A percentile compares a stretch with the other conserved stretches of the same genome.
Conservation (phyloP, 2,113 vertebrate species). For the Lophius piscatorius region DNA sequence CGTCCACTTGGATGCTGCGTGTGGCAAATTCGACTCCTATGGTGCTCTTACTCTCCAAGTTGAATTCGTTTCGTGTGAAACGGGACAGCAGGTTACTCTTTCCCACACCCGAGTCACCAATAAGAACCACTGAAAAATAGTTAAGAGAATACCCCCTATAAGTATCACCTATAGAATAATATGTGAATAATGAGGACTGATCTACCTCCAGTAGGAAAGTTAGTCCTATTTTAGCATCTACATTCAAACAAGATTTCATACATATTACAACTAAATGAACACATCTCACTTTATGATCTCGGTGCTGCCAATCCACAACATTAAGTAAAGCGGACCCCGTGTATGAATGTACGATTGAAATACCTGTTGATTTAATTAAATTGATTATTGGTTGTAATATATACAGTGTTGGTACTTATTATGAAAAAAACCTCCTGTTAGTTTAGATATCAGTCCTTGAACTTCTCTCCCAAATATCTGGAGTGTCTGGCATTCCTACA, state of each 20-base stretch:
- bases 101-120: conserved; percentile 85
- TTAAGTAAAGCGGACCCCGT: no score
- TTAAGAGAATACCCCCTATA: not conserved
- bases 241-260: no score
- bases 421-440: no score
- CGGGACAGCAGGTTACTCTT: conserved; percentile 80
- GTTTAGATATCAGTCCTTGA: no score
- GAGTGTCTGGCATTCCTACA: no score
- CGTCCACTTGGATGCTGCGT: conserved; percentile 79
- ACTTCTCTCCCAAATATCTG: no score
- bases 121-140: conserved; percentile 86
- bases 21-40: conserved; percentile 80
- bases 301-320: not conserved
- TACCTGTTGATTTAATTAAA: no score
- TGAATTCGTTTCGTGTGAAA: conserved; percentile 80
- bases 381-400: no score
- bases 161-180: not conserved
- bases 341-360: no score
- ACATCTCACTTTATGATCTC: not conserved
- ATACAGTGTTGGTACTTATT: no score
- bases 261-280: not conserved
- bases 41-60: conserved; percentile 81
- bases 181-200: not conserved
- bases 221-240: no score
- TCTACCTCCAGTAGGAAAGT: not conserved